Evolutionary conservation across 2,797 vertebrate species (phyloP), one percentile per base, ranked within the genome.

Genomic region (Monodelphis domestica): DNA sequence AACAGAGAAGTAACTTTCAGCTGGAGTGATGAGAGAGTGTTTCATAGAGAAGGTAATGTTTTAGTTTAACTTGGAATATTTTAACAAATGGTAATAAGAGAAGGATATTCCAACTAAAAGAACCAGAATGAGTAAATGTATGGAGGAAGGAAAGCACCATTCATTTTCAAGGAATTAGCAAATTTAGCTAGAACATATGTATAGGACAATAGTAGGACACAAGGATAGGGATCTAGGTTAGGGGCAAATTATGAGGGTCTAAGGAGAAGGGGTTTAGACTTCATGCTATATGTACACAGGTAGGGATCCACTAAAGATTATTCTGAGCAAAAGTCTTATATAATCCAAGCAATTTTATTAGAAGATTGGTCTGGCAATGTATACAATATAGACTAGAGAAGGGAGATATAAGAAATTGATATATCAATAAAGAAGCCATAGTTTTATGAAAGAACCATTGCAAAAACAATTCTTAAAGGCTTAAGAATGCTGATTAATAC

Each of bases 271-370:
- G 70, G 78, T 78, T 70, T 63, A 63, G 63, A 10, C 51, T 92
- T 95, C 24, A 91, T 91, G 55, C 89, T 96, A 51, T 5, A 90
- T n/a, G 14, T 53, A 91, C 38, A 84, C 24, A 45, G 38, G 87
- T 33, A n/a, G 5, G 1, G 94, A 91, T 33, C 45, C 51, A 53
- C 17, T 51, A 88, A 90, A 90, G 5, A 12, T 78, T 7, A 84
- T 84, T 90, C 89, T 87, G 57, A 91, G 50, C 10, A 52, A 5
- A n/a, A 89, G 89, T 78, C 54, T 91, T 84, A 59, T 0, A 21
- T 5, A 53, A 57, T 56, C n/a, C 53, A 59, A 92, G 5, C 28
- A 63, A 88, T 30, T 84, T 1, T 78, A 91, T 89, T 92, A 56
- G 50, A 92, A 54, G 5, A 88, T 51, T 5, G 54, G 91, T 95